These are phyloP conservation scores for Solenopsis fugax DNA, from an alignment of 1,140 invertebrate species.

Conservation along the genomic window DNA sequence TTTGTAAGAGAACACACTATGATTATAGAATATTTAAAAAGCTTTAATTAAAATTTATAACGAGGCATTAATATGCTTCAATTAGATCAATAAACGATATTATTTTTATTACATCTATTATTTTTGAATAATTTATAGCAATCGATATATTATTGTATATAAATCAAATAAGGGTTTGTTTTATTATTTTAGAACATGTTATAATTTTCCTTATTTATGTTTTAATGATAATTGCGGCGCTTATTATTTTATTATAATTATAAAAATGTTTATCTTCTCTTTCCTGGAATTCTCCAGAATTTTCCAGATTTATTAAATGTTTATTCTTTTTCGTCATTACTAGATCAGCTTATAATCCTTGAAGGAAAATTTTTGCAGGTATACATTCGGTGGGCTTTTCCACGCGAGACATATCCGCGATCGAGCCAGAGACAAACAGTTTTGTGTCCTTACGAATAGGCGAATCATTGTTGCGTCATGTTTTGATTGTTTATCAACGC, in stretches of 20 bases:
- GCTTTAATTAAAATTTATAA: background rate
- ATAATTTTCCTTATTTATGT: constrained; percentile 10
- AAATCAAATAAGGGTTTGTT: background rate
- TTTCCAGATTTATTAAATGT: background rate
- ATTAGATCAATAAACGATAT: background rate
- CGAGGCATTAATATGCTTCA: background rate
- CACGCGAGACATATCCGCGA: background rate
- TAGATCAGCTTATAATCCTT: background rate
- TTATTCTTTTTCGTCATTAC: background rate
- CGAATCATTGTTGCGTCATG: constrained; percentile 52
- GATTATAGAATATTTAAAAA: background rate
- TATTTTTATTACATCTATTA: background rate
- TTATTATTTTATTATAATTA: background rate
- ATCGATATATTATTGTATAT: no score
- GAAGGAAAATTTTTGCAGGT: background rate
- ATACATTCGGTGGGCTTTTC: background rate
- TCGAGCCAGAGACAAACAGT: background rate
- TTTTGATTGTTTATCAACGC: constrained; percentile 55
- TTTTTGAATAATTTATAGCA: background rate
- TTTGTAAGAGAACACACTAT: background rate
- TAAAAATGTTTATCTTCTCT: background rate
- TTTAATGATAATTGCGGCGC: background rate
- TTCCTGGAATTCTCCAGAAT: background rate
- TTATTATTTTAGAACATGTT: background rate
- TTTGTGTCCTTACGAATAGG: background rate